A percentile compares a stretch with the other conserved stretches of the same genome.
Conservation (phyloP, 2,113 vertebrate genomes). For the Microcebus lehilahytsara region DNA sequence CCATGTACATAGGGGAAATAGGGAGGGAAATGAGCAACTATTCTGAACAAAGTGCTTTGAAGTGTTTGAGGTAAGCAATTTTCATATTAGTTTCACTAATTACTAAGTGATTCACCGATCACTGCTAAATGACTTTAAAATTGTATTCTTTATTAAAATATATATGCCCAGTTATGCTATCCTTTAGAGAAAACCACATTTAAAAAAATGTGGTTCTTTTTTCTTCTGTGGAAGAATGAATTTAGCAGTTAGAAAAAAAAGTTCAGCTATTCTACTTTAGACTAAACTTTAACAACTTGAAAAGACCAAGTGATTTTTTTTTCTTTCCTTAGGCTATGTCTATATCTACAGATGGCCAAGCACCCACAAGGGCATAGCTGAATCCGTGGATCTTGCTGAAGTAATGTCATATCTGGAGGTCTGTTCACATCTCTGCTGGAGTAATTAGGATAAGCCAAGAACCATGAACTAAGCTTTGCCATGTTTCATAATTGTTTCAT, state of each 20-base stretch:
- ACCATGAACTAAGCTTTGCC: slow-evolving; percentile 3
- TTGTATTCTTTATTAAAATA: slow-evolving; percentile 46
- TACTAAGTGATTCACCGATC: not conserved
- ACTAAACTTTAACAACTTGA: slow-evolving; percentile 41
- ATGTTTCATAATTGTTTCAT: slow-evolving; percentile 27
- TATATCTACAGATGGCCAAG: slow-evolving; percentile 9
- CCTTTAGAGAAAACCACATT: slow-evolving; percentile 6
- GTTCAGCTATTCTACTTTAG: slow-evolving; percentile 34
- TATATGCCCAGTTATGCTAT: not conserved
- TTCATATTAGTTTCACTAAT: slow-evolving; percentile 18
- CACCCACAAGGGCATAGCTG: not conserved
- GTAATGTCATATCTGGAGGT: not conserved
- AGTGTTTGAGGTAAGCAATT: slow-evolving; percentile 24
- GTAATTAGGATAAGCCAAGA: slow-evolving; percentile 13
- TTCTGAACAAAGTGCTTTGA: slow-evolving; percentile 34
- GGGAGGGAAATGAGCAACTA: slow-evolving; percentile 29
- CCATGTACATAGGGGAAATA: not conserved
- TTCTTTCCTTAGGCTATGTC: not conserved
- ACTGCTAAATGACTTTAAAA: slow-evolving; percentile 28
- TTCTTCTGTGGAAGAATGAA: slow-evolving; percentile 23
- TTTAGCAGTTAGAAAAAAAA: not conserved
- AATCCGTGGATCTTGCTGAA: not conserved
- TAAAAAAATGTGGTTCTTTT: not conserved
- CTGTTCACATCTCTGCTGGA: not conserved
- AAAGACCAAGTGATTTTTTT: not conserved